Evolutionary conservation across 2,888 invertebrate genomes (phyloP), one percentile per base, ranked within the genome.

Genomic region (Ectropis crepuscularia): DNA sequence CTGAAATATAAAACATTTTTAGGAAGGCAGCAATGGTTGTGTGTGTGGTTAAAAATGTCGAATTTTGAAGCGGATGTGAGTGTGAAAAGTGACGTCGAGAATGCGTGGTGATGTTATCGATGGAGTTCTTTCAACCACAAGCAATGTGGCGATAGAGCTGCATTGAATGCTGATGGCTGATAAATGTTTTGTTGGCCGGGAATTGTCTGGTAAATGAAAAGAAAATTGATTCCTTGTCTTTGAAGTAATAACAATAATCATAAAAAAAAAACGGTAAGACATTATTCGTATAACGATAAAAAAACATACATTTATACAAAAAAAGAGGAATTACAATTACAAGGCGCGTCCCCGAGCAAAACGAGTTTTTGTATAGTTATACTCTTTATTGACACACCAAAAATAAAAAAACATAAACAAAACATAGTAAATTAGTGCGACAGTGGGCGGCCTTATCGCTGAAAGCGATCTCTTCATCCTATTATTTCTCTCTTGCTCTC

Each of bases 101-200:
- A 50, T 11, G 53, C 42, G 53, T 53, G 57, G 43, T n/a, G 88
- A 88, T 89, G 83, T 79, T 89, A 89, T 89, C 90, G 88, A 85
- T 86, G 86, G 83, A 83, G 79, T 80, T 76, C 78, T 81, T 83
- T 81, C 79, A 79, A 75, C 79, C 76, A 70, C 78, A 77, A 71
- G 73, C 71, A 70, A 69, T 69, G 65, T 66, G 63, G 57, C 61
- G 65, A 62, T 65, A 69, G 62, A 62, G 67, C 67, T 74, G 78
- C 74, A 74, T 75, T 73, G 75, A 73, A 63, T 71, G 67, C 64
- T 70, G 68, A 67, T 73, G 67, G 65, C 70, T 65, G 70, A 73
- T 57, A 57, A 65, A 57, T 53, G 55, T 61, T 64, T 66, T 67
- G 65, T 65, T 54, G 10, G 9, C 10, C 11, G n/a, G 63, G 55